phyloP scores from a whole-genome alignment of 2,888 invertebrate genomes.

The Cantharis nigra region DNA sequence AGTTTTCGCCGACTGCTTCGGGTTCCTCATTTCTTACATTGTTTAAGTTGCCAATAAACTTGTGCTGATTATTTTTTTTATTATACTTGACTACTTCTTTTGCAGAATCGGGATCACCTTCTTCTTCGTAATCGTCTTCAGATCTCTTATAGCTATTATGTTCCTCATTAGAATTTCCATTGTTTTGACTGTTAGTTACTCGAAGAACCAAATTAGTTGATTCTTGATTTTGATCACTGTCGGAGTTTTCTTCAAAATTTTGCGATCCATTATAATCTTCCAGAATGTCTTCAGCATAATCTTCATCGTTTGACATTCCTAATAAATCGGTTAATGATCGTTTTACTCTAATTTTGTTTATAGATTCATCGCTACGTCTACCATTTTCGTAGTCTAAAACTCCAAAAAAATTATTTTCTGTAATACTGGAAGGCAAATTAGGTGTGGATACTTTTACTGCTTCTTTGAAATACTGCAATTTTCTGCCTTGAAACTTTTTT shows the following conservation, averaged over 20 bases:
- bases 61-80: conserved; percentile 5
- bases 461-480: neutral
- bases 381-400: conserved; percentile 22
- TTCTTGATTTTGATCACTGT: neutral
- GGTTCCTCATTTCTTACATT: neutral
- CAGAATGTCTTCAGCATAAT: conserved; percentile 35
- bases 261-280: neutral
- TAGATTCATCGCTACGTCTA: conserved; percentile 11
- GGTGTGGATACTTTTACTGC: neutral
- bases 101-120: conserved; percentile 14
- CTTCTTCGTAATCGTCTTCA: conserved; percentile 22
- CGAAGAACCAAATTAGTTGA: neutral
- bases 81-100: conserved; percentile 14
- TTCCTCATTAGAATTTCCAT: neutral
- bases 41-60: neutral
- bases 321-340: conserved; percentile 31
- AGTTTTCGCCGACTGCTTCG: neutral
- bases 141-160: conserved; percentile 1
- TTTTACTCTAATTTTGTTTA: conserved; percentile 19
- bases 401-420: neutral
- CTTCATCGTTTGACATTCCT: conserved; percentile 39
- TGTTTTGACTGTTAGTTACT: neutral
- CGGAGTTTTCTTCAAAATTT: conserved; percentile 7
- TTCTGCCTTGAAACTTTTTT: neutral
- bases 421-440: neutral